Conservation (phyloP, 2,113 vertebrate genomes). For the Channa argus region DNA sequence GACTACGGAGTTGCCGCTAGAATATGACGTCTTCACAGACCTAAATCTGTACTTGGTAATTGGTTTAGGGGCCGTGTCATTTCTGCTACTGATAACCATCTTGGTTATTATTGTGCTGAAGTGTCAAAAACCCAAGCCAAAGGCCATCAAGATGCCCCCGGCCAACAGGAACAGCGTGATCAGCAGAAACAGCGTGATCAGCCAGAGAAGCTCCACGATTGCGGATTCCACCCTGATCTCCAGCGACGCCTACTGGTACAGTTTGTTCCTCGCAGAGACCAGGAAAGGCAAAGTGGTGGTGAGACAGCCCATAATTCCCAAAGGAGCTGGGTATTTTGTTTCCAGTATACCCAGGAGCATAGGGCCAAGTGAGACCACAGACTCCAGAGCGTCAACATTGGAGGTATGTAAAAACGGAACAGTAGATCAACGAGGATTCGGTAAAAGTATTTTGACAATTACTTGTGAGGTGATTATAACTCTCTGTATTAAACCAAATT, state of each 20-base stretch:
- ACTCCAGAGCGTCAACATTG: conserved; percentile 83
- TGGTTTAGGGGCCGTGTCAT: conserved; percentile 81
- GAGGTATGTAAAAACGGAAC: conserved; percentile 72
- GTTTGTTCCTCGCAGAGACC: conserved; percentile 83
- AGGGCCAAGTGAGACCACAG: conserved; percentile 80
- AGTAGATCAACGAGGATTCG: background rate
- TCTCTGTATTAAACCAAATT: no score
- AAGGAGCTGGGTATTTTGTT: conserved; percentile 82
- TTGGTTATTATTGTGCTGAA: conserved; percentile 82
- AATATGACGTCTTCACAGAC: conserved; percentile 81
- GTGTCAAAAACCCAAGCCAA: conserved; percentile 82
- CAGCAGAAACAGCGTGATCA: conserved; percentile 80
- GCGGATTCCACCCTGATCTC: conserved; percentile 84
- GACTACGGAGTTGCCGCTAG: conserved; percentile 79
- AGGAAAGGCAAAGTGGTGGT: conserved; percentile 84
- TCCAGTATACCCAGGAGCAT: conserved; percentile 84
- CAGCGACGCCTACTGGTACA: conserved; percentile 86
- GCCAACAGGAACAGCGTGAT: conserved; percentile 77
- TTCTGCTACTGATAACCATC: conserved; percentile 82
- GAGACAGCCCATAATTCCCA: conserved; percentile 81
- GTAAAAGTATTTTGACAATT: no score
- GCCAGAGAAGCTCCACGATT: conserved; percentile 83
- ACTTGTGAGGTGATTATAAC: no score
- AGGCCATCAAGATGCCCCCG: conserved; percentile 74
- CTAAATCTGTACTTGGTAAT: conserved; percentile 84